These are phyloP conservation scores for Drosophila mimica DNA, from an alignment of 2,888 invertebrate species.

Conservation along the genomic window DNA sequence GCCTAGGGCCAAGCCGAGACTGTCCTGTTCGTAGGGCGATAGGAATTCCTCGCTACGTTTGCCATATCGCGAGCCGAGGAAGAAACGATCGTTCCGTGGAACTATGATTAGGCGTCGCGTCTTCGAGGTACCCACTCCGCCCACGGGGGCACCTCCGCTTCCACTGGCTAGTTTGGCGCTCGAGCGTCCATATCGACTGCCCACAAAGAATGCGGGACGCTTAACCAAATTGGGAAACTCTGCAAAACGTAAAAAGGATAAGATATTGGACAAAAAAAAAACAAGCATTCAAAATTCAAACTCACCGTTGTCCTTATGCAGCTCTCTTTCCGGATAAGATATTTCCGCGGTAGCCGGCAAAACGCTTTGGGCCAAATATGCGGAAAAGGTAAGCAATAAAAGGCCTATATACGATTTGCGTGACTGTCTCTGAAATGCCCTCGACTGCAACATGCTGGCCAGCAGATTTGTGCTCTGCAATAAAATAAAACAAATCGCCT, in stretches of 20 bases:
- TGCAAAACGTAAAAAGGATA: constrained; percentile 13
- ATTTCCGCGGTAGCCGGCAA: constrained; percentile 60
- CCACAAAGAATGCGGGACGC: constrained; percentile 85
- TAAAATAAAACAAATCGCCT: constrained; percentile 26
- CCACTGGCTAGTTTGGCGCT: constrained; percentile 55
- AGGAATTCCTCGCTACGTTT: constrained; percentile 79
- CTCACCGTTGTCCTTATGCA: constrained; percentile 62
- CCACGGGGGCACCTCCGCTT: constrained; percentile 22
- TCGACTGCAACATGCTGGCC: constrained; percentile 48
- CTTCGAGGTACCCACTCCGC: constrained; percentile 76
- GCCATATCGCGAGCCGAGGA: constrained; percentile 84
- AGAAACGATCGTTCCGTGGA: constrained; percentile 85
- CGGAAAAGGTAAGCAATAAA: constrained; percentile 68
- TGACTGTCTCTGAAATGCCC: constrained; percentile 28
- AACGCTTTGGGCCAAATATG: constrained; percentile 65
- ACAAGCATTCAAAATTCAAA: neutral
- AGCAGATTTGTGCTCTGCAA: constrained; percentile 37
- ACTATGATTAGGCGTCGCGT: constrained; percentile 82
- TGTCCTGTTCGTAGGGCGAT: constrained; percentile 71
- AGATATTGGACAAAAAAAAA: neutral
- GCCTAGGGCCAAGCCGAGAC: constrained; percentile 36
- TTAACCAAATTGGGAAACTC: constrained; percentile 73
- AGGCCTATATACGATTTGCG: constrained; percentile 62
- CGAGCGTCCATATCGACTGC: constrained; percentile 85
- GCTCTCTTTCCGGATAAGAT: constrained; percentile 61